Conservation (phyloP, 2,113 vertebrate species). For the Numenius arquata region DNA sequence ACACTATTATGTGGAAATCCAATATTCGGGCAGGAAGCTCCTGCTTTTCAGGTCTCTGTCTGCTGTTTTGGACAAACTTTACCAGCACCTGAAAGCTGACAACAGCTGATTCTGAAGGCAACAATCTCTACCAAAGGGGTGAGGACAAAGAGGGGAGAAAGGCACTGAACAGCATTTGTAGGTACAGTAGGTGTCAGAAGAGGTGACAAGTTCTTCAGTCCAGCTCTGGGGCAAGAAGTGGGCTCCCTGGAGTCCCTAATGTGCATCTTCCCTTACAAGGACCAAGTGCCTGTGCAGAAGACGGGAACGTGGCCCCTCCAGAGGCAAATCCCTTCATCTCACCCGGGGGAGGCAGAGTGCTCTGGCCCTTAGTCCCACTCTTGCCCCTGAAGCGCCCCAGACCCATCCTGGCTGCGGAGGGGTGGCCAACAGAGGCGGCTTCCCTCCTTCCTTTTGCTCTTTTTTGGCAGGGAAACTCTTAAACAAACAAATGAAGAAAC, state of each 20-base stretch:
- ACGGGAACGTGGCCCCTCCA: neutral
- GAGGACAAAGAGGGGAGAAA: neutral
- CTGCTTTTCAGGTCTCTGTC: neutral
- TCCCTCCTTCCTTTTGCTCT: conserved; percentile 46
- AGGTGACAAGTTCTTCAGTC: neutral
- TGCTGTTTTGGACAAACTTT: neutral
- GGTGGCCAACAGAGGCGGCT: neutral
- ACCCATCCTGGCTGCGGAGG: neutral
- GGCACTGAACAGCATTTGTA: neutral
- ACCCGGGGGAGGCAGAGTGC: neutral
- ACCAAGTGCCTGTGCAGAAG: neutral
- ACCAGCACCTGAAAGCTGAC: neutral
- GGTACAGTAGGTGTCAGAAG: neutral
- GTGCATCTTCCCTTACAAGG: neutral
- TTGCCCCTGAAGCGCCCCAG: neutral
- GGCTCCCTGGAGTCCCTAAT: neutral
- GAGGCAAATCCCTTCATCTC: neutral
- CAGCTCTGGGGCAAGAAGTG: neutral
- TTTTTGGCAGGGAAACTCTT: conserved; percentile 66
- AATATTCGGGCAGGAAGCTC: neutral
- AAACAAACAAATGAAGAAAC: conserved; percentile 71
- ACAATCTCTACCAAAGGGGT: neutral
- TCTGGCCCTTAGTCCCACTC: neutral
- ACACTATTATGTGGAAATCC: neutral
- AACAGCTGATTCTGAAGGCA: neutral